phyloP scores from a whole-genome alignment of 2,797 vertebrate genomes.

The Simalia tracyae region DNA sequence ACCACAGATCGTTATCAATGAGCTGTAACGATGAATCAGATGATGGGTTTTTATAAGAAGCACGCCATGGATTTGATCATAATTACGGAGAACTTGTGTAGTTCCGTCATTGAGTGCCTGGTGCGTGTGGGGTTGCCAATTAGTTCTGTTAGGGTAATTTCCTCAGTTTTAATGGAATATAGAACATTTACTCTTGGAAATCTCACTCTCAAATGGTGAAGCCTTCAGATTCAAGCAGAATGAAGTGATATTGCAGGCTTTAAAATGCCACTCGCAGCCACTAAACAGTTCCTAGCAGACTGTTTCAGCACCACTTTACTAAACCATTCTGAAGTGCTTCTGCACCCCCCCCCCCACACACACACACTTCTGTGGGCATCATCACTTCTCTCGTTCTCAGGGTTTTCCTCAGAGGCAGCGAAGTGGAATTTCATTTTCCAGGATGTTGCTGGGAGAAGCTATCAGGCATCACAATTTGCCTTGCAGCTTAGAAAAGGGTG shows the following conservation, averaged over 20 bases:
- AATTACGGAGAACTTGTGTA: neutral
- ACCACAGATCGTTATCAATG: neutral
- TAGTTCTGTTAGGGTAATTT: neutral
- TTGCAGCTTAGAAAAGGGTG: neutral
- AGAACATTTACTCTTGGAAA: neutral
- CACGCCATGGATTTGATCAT: neutral
- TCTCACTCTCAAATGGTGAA: too few species aligned
- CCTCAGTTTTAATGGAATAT: neutral
- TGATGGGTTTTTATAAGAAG: neutral
- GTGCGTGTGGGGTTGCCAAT: neutral
- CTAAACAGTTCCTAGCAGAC: neutral
- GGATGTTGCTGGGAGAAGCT: neutral
- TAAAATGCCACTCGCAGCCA: neutral
- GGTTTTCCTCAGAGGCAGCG: neutral
- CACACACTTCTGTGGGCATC: neutral
- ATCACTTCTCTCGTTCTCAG: neutral
- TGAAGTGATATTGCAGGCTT: neutral
- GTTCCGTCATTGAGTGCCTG: neutral
- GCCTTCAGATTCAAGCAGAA: neutral
- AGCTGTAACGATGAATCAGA: neutral
- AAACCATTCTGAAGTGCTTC: neutral
- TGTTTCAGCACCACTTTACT: neutral
- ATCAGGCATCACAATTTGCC: neutral
- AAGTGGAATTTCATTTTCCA: constrained; percentile 9
- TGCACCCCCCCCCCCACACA: too few species aligned